Conservation (phyloP, 30 jellyfish, hydroid and myxozoan species). For the Cassiopea xamachana region DNA sequence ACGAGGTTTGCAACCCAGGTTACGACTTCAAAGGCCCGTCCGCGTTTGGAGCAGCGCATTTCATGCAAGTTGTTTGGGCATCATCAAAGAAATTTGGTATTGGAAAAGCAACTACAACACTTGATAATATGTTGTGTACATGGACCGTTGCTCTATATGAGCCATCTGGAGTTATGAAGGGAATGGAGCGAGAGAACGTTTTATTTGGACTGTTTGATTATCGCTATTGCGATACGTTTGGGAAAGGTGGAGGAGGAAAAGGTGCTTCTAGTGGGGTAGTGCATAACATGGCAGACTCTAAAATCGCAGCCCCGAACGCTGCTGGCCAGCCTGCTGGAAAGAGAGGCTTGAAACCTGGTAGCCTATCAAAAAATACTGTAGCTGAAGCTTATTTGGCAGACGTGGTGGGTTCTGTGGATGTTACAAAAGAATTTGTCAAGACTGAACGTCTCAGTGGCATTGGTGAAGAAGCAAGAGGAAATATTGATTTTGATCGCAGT, state of each 20-base stretch:
- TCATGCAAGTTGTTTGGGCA: conserved; percentile 97
- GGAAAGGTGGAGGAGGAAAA: conserved; percentile 91
- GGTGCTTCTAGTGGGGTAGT: conserved; percentile 85
- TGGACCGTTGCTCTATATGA: conserved; percentile 91
- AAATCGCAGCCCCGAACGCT: conserved; percentile 57
- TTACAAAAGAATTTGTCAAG: background rate
- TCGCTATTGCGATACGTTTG: conserved; percentile 88
- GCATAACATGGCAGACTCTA: conserved; percentile 35
- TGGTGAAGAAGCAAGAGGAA: background rate
- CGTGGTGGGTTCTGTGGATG: background rate
- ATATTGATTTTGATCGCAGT: background rate
- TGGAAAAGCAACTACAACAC: conserved; percentile 92
- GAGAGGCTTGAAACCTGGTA: background rate
- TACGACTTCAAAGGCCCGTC: conserved; percentile 73
- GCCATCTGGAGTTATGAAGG: conserved; percentile 90
- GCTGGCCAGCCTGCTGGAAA: conserved; percentile 58
- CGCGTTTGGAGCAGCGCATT: conserved; percentile 91
- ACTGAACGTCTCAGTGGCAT: background rate
- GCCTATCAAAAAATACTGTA: background rate
- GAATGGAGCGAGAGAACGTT: conserved; percentile 82
- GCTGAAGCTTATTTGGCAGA: background rate
- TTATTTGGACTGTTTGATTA: conserved; percentile 75
- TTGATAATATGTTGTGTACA: conserved; percentile 81
- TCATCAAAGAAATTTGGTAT: conserved; percentile 85
- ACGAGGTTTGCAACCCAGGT: conserved; percentile 98